These are phyloP conservation scores for Drosophila orena DNA, from an alignment of 1,140 invertebrate species.

Conservation along the genomic window DNA sequence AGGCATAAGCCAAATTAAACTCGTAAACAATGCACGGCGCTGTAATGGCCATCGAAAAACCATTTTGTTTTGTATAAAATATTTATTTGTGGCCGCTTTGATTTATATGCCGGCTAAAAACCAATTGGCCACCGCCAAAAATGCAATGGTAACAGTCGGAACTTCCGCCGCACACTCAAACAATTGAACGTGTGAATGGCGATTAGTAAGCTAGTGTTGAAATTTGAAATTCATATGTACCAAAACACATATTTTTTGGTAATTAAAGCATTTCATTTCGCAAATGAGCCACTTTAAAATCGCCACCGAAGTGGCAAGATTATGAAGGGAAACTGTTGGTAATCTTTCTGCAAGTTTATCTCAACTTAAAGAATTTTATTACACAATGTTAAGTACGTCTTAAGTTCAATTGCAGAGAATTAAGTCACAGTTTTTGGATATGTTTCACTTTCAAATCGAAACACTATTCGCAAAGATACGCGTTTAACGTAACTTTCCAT, in stretches of 20 bases:
- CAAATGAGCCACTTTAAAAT: too few relatives aligned
- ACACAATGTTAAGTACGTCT: too few relatives aligned
- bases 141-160: background rate
- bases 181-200: background rate
- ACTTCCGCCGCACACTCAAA: background rate
- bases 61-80: constrained; percentile 24
- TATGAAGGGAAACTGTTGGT: too few relatives aligned
- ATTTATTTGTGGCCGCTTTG: constrained; percentile 22
- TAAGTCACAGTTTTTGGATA: too few relatives aligned
- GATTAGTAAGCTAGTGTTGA: background rate
- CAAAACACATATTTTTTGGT: too few relatives aligned
- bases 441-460: background rate
- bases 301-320: too few relatives aligned
- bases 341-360: too few relatives aligned
- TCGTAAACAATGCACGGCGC: constrained; percentile 25
- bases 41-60: background rate
- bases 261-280: background rate
- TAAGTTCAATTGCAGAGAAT: too few relatives aligned
- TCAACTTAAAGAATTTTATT: too few relatives aligned
- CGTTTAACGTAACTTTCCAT: background rate
- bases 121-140: constrained; percentile 6
- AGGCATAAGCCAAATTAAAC: constrained; percentile 39
- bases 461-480: background rate
- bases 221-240: background rate
- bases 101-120: constrained; percentile 20